These are phyloP conservation scores for Mesitornis unicolor DNA, from an alignment of 2,113 vertebrate species.

Conservation along the genomic window DNA sequence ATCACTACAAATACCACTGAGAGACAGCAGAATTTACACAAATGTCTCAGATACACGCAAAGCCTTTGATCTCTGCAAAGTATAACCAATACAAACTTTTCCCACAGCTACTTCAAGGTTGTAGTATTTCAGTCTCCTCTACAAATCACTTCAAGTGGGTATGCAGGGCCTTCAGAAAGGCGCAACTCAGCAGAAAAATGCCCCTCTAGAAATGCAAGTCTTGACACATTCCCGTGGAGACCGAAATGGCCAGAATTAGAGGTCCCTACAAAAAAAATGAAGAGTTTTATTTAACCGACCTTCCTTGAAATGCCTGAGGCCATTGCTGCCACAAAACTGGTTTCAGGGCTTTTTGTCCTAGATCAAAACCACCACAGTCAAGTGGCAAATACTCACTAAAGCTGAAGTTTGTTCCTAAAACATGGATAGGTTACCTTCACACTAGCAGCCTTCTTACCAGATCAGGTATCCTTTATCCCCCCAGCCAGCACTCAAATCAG, in stretches of 20 bases:
- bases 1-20: neutral
- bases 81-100: neutral
- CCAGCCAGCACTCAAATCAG: neutral
- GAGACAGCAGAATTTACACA: rapidly evolving
- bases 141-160: neutral
- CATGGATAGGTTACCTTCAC: neutral
- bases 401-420: neutral
- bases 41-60: neutral
- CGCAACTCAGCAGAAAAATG: neutral
- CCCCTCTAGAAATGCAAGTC: neutral
- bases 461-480: neutral
- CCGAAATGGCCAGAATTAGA: neutral
- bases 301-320: neutral
- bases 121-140: neutral
- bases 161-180: neutral
- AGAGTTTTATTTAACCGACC: neutral
- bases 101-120: neutral
- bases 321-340: neutral
- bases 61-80: neutral
- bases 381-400: neutral
- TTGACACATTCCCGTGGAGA: neutral
- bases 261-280: neutral
- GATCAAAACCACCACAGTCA: rapidly evolving
- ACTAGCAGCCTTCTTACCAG: neutral
- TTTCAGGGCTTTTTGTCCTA: neutral